Conservation (phyloP, 2,888 invertebrate species). For the Cenopis cana region DNA sequence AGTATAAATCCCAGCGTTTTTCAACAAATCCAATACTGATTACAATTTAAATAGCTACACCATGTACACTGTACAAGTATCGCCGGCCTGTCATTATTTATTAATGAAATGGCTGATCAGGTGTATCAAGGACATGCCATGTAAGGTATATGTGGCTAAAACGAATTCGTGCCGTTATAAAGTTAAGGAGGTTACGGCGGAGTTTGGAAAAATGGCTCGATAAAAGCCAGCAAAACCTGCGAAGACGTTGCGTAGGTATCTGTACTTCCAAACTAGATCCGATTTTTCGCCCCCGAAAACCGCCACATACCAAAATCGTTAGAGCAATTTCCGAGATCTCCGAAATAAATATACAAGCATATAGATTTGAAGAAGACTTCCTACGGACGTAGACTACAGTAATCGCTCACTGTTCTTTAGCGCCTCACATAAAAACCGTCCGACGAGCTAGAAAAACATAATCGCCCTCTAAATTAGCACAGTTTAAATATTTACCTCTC, state of each 20-base stretch:
- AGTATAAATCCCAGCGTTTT: neutral
- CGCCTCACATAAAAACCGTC: neutral
- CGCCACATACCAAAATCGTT: no score
- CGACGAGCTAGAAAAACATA: conserved; percentile 7
- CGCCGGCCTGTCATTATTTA: conserved; percentile 11
- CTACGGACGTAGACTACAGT: neutral
- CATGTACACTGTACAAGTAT: neutral
- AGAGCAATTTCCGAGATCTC: no score
- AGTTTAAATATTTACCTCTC: conserved; percentile 20
- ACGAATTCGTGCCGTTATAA: neutral
- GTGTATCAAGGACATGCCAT: conserved; percentile 6
- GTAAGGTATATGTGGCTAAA: neutral
- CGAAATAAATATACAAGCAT: no score
- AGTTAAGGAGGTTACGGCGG: neutral
- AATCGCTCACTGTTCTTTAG: neutral
- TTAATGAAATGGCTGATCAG: conserved; percentile 15
- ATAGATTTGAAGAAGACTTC: neutral
- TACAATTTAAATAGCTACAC: neutral
- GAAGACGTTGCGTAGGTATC: no score
- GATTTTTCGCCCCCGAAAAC: no score
- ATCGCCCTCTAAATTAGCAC: conserved; percentile 8
- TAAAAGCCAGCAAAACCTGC: no score
- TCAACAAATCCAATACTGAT: neutral
- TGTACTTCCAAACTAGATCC: no score
- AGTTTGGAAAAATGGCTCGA: neutral